Conservation (phyloP, 2,888 invertebrate species). For the Dastarcus helophoroides region DNA sequence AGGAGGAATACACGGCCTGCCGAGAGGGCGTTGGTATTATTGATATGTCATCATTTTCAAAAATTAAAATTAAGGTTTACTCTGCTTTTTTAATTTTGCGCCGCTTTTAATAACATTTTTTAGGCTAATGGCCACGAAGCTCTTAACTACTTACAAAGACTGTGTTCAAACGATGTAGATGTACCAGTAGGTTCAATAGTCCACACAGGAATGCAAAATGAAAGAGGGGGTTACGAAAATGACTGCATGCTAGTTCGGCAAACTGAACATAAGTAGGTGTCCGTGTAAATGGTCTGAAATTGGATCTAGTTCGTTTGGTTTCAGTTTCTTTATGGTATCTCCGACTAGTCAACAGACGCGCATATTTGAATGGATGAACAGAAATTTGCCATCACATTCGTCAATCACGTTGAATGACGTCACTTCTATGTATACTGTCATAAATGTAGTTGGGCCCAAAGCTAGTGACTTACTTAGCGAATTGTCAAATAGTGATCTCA, state of each 20-base stretch:
- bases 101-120: slow-evolving; percentile 11
- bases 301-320: slow-evolving; percentile 12
- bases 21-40: slow-evolving; percentile 65
- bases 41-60: slow-evolving; percentile 69
- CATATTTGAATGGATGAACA: slow-evolving; percentile 55
- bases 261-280: slow-evolving; percentile 41
- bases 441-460: slow-evolving; percentile 61
- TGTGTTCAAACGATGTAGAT: slow-evolving; percentile 57
- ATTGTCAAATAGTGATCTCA: slow-evolving; percentile 50
- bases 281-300: not conserved
- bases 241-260: slow-evolving; percentile 59
- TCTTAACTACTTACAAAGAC: slow-evolving; percentile 49
- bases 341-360: slow-evolving; percentile 67
- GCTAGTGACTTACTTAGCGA: slow-evolving; percentile 51
- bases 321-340: slow-evolving; percentile 64
- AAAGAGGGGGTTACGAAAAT: slow-evolving; percentile 59
- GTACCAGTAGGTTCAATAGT: slow-evolving; percentile 51
- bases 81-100: not conserved
- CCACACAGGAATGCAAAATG: slow-evolving; percentile 62
- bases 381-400: slow-evolving; percentile 49
- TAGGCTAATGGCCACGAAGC: slow-evolving; percentile 49
- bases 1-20: slow-evolving; percentile 61
- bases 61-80: slow-evolving; percentile 57
- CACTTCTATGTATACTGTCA: slow-evolving; percentile 61
- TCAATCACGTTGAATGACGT: slow-evolving; percentile 53